Evolutionary conservation across 2,113 vertebrate species (phyloP).

Genomic region (Seriola aureovittata): DNA sequence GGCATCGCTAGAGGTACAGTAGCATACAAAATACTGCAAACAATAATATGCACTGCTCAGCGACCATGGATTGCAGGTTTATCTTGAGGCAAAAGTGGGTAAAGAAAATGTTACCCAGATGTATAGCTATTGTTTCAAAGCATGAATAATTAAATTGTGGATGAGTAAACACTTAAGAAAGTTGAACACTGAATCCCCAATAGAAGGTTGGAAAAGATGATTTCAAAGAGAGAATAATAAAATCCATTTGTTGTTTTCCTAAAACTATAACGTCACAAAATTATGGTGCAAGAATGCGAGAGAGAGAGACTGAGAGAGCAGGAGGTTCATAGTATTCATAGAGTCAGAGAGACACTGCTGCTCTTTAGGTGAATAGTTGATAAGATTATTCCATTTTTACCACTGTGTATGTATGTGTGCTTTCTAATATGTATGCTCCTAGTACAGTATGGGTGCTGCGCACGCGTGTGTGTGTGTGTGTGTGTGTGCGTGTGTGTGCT

Average conservation of each 20-base stretch:
- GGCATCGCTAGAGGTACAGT: neutral
- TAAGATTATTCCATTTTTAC: conserved; percentile 19
- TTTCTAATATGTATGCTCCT: neutral
- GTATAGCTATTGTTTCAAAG: conserved; percentile 31
- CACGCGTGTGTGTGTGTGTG: neutral
- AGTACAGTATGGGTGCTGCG: neutral
- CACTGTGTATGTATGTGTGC: neutral
- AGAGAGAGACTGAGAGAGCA: neutral
- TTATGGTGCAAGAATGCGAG: neutral
- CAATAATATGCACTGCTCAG: neutral
- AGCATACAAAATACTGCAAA: neutral
- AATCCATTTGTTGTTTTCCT: conserved; percentile 17
- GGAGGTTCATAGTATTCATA: neutral
- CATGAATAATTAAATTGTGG: conserved; percentile 49
- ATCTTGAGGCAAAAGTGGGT: conserved; percentile 20
- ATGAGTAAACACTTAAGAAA: conserved; percentile 44
- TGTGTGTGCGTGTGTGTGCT: neutral
- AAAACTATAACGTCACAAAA: conserved; percentile 20
- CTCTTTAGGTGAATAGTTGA: conserved; percentile 1
- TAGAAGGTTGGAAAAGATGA: neutral
- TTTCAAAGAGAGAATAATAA: conserved; percentile 20
- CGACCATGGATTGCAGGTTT: conserved; percentile 1
- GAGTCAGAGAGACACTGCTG: conserved; percentile 4
- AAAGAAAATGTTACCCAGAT: conserved; percentile 26
- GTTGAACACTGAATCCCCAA: conserved; percentile 21